These are phyloP conservation scores for Larimichthys polyactis DNA, from an alignment of 2,113 vertebrate genomes.

Conservation along the genomic window DNA sequence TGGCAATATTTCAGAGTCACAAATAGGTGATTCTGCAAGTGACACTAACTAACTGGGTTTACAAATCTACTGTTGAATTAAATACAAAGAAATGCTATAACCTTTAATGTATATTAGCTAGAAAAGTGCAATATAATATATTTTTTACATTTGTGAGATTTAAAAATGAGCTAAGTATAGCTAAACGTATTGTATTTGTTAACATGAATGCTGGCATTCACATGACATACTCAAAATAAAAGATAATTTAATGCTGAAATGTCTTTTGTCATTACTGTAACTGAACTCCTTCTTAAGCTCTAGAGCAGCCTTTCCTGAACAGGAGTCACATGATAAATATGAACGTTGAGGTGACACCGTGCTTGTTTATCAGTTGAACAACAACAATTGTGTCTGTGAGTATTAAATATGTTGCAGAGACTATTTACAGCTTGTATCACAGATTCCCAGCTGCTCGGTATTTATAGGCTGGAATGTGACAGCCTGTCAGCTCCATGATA, in stretches of 20 bases:
- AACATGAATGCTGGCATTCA: slow-evolving; percentile 81
- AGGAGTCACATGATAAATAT: not conserved
- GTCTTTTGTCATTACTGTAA: slow-evolving; percentile 1
- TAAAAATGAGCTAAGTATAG: not conserved
- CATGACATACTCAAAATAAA: slow-evolving; percentile 32
- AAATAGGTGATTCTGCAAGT: not conserved
- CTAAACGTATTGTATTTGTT: slow-evolving; percentile 11
- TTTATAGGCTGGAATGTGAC: slow-evolving; percentile 23
- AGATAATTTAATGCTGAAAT: slow-evolving; percentile 13
- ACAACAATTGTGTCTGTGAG: not conserved
- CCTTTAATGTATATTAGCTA: slow-evolving; percentile 12
- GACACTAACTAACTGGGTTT: not conserved
- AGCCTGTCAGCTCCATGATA: not conserved
- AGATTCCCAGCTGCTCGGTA: not conserved
- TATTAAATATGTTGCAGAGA: not conserved
- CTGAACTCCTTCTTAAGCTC: not conserved
- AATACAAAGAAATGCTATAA: not conserved
- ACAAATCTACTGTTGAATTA: not conserved
- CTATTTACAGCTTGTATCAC: not conserved
- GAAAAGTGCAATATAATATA: slow-evolving; percentile 30
- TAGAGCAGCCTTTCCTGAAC: not conserved
- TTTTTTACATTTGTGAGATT: slow-evolving; percentile 10
- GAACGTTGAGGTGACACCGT: too few relatives aligned
- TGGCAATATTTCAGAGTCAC: not conserved
- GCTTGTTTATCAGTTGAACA: not conserved